Evolutionary conservation across 2,888 invertebrate species (phyloP).

Genomic region (Schizotus pectinicornis): DNA sequence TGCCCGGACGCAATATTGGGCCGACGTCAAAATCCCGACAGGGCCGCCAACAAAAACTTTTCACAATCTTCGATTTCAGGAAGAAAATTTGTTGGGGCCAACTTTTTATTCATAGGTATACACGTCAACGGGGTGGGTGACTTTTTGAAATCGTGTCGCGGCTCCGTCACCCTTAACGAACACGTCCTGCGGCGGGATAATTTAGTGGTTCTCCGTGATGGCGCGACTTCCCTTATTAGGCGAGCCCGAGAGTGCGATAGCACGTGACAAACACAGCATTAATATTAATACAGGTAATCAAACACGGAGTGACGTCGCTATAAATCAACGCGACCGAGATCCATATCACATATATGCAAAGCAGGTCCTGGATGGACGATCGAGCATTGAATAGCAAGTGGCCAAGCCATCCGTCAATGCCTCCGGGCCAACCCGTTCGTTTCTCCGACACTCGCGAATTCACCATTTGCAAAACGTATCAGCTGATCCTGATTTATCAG

Average conservation of each 20-base stretch:
- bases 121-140: no score
- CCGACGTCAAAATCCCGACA: no score
- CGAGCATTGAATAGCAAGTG: constrained; percentile 40
- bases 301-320: constrained; percentile 32
- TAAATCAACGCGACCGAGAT: constrained; percentile 39
- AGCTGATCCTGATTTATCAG: constrained; percentile 30
- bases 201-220: no score
- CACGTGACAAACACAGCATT: constrained; percentile 35
- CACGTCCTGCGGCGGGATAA: no score
- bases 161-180: no score
- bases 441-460: constrained; percentile 11
- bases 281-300: constrained; percentile 43
- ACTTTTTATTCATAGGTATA: no score
- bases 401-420: constrained; percentile 40
- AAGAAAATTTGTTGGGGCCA: no score
- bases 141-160: no score
- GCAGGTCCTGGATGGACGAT: constrained; percentile 34
- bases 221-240: background rate
- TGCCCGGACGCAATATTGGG: no score
- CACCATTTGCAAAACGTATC: constrained; percentile 29
- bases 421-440: constrained; percentile 19
- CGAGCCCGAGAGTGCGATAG: background rate
- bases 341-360: constrained; percentile 41
- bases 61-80: no score
- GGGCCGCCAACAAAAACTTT: no score